Base-by-base conservation (phyloP, 2,113 vertebrate species). In the Manacus vitellinus region DNA sequence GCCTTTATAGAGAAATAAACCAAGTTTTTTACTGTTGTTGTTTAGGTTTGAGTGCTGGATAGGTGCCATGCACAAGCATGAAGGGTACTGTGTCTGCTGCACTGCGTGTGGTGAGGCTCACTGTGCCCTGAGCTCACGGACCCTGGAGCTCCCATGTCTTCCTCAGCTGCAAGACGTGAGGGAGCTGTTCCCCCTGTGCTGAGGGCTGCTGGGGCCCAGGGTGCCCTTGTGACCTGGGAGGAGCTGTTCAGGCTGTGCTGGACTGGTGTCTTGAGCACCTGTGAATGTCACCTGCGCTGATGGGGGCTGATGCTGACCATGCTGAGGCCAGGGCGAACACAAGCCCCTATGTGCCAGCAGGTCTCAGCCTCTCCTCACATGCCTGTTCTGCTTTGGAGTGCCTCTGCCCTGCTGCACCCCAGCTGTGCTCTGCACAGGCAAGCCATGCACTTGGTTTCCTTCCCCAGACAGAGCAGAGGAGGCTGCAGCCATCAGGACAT, bases 1-100 rank as follows among this genome's bases (percentile, higher is more conserved):
- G 80, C 52, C 91, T 92, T 96, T 93, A 66, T 75, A 95, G 66
- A 58, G 44, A 90, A 95, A 96, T 96, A 97, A 95, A 97, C 30
- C 5, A 41, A 88, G 8, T 81, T 91, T 92, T 95, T 88, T 86
- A 94, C 56, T 63, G 20, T 74, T 88, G 55, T 74, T 8, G 20
- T 31, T 35, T 30, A 68, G 17, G 25, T 88, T 68, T 58, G 78
- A 72, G 43, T 78, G 47, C 20, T 72, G 61, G 10, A 31, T 49
- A 28, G 27, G 23, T 1, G 4, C 47, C 7, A 2, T 3, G 13
- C 33, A 18, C 10, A 51, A 30, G 16, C 6, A 3, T 16, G 46
- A 14, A 22, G n/a, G 19, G 28, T 39, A 1, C 33, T 4, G 8
- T 35, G 6, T 47, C 39, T 78, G n/a, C 35, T 82, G 35, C 1